Evolutionary conservation across 2,797 vertebrate genomes (phyloP), one percentile per base, ranked within the genome.

Genomic region (Erethizon dorsatum): DNA sequence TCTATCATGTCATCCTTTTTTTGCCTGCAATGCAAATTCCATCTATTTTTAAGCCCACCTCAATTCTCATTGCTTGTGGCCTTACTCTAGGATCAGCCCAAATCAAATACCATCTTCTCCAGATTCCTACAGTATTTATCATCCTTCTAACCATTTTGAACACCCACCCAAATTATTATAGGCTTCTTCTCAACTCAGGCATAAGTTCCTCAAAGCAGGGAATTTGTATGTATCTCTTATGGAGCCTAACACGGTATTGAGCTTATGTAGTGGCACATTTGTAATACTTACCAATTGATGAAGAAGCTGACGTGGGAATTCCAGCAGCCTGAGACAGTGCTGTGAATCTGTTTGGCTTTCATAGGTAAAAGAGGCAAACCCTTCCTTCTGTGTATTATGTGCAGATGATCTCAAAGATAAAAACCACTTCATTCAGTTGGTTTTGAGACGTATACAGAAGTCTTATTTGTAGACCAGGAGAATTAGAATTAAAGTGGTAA

Each of bases 1-100:
- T 96, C 67, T 92, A 26, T 97, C 80, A 54, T 90, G 90, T 88
- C 88, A 61, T 78, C 47, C 59, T 50, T 57, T 90, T 41, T 83
- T 83, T 93, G 85, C 88, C 65, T 18, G 45, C 50, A 84, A 5
- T 94, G 79, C 92, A 88, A 90, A 95, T 88, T 85, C 63, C 37
- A 45, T 63, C 65, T 52, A n/a, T 92, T 59, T 96, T 83, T 65
- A 94, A 84, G 87, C 77, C 73, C 45, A 82, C 37, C 50, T 95
- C 63, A 50, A 89, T 96, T 95, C 61, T 52, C 17, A 8, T 88
- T 88, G 96, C 85, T 92, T 80, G 33, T 20, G 47, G 75, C 57
- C 52, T 88, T 86, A 54, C 41, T 47, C 88, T 87, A 24, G 37
- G 10, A 45, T 79, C 24, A 83, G 52, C 28, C 88, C 56, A 86